Base-by-base conservation (phyloP, 2,888 invertebrate species). In the Orthosia gothica region DNA sequence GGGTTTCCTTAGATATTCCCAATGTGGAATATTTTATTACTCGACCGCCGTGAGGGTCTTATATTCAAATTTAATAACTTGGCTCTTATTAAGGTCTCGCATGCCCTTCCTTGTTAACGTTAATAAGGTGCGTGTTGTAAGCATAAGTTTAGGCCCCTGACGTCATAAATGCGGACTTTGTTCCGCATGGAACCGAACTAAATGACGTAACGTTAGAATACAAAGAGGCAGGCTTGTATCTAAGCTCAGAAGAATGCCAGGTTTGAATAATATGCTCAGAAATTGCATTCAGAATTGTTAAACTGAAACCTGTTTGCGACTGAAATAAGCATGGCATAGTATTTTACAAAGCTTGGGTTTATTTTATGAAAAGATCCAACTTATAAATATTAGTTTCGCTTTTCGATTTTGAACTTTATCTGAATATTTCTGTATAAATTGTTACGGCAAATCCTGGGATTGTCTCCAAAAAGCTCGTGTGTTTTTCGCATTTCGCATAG, bases 61-160 rank as follows among this genome's bases (percentile, higher is more conserved):
- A 87, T 91, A 87, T 89, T 89, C 89, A 90, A 91, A 89, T 91
- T 91, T 91, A 91, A 92, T 92, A 92, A 91, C 89, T 85, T 78
- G 57, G 73, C 76, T 78, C 79, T 88, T 89, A 90, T 89, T 89
- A 88, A 88, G 86, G 89, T 85, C 83, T 81, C 82, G 81, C 83
- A 81, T 75, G 80, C 86, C 89, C 87, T 88, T 87, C 77, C 89
- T 88, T 88, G 88, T 87, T 89, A 85, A 76, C 82, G 82, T 89
- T 91, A 90, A 91, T 91, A 91, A 89, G 90, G 89, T 90, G 89
- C 86, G 88, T 90, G 89, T 89, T 84, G 83, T 83, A 76, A 84
- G 85, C 81, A 86, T 87, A 88, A 88, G 87, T 90, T 90, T 80
- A 74, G 85, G 59, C 64, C 57, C 70, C 71, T 76, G 76, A 82